Base-by-base conservation (phyloP, 2,113 vertebrate genomes). In the Scomber scombrus region DNA sequence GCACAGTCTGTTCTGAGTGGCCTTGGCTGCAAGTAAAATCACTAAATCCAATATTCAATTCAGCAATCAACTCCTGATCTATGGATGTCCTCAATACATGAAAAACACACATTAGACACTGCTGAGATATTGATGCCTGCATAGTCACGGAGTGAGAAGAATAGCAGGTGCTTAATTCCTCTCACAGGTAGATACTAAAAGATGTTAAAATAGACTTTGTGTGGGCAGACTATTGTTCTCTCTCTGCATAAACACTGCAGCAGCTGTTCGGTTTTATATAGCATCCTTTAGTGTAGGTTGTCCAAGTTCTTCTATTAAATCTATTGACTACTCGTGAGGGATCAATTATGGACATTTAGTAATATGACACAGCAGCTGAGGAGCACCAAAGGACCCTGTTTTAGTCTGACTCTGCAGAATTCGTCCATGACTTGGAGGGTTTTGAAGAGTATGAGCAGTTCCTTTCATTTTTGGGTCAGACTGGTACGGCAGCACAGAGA, bases 391-490 rank as follows among this genome's bases (percentile, higher is more conserved):
- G 43, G 79, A 54, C 57, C 45, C 31, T 46, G 60, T 80, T 82
- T 88, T 78, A 78, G 67, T 11, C 72, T 93, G 93, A 95, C 92
- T 90, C 75, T 88, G 93, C 91, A 91, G 76, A 89, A 84, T 81
- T 74, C 29, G 68, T 78, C 61, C 64, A 15, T 75, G 70, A 50
- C 78, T 75, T 19, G 18, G 66, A 56, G 47, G 16, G 46, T 45
- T 45, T 84, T 84, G 23, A 64, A 13, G 67, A 71, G 78, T 61
- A 75, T 65, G 67, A 87, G 80, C 21, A 14, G 77, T 75, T 86
- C 46, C 75, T 78, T 79, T 88, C 47, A 79, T 54, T 54, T 82
- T 78, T 78, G 81, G 85, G 87, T 88, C 78, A 70, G 78, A 58
- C 78, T 84, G 69, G 81, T 83, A 80, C 62, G 47, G 56, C 60